Conservation (phyloP, 2,888 invertebrate species). For the Synanthedon andrenaeformis region DNA sequence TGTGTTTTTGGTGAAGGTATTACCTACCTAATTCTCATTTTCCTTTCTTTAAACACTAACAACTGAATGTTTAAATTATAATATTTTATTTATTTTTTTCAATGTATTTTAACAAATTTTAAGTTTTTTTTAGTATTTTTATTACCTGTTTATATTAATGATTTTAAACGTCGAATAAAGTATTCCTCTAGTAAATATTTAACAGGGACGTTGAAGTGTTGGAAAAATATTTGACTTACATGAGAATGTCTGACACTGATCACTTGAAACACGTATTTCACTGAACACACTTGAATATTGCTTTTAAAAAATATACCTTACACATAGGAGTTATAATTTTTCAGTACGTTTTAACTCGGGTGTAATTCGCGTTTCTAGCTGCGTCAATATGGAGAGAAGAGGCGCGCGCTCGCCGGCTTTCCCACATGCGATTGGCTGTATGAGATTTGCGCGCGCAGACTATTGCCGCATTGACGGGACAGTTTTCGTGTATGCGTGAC, state of each 20-base stretch:
- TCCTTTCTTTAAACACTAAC: too few species aligned
- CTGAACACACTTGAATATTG: neutral
- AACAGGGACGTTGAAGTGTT: too few species aligned
- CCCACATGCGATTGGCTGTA: constrained; percentile 31
- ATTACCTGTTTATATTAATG: too few species aligned
- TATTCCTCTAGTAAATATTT: too few species aligned
- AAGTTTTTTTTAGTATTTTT: too few species aligned
- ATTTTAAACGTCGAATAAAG: too few species aligned
- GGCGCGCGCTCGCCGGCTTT: constrained; percentile 41
- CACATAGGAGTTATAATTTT: neutral
- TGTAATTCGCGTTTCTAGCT: neutral
- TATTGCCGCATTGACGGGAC: constrained; percentile 16
- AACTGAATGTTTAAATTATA: too few species aligned
- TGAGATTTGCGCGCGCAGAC: constrained; percentile 33
- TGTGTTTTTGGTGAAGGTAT: too few species aligned
- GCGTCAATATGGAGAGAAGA: constrained; percentile 6
- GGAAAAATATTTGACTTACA: neutral
- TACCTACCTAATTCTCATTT: too few species aligned
- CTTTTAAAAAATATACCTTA: neutral
- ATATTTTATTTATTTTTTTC: too few species aligned
- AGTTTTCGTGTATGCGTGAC: neutral
- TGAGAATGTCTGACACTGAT: neutral
- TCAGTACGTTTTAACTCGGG: neutral
- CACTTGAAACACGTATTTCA: neutral
- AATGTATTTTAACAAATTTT: too few species aligned